A percentile compares a stretch with the other conserved stretches of the same genome.
Conservation (phyloP, 2,888 invertebrate species). For the Zele albiditarsus region DNA sequence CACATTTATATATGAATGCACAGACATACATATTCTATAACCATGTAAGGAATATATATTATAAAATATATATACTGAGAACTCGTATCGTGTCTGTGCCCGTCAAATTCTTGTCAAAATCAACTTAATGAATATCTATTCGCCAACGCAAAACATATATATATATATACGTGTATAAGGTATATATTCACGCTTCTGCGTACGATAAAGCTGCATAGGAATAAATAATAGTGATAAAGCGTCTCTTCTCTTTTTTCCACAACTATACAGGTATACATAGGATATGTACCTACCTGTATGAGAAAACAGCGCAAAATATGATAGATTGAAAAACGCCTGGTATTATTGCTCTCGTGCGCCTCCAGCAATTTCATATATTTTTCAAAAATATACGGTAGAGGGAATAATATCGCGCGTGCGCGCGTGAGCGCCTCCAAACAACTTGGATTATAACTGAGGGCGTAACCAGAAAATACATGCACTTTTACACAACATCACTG, state of each 20-base stretch:
- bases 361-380: slow-evolving; percentile 34
- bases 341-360: slow-evolving; percentile 36
- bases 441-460: slow-evolving; percentile 36
- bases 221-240: slow-evolving; percentile 41
- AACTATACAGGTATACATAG: neutral
- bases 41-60: neutral
- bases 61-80: slow-evolving; percentile 5
- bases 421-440: neutral
- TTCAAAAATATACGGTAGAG: slow-evolving; percentile 26
- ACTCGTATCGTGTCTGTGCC: slow-evolving; percentile 5
- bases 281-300: neutral
- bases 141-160: neutral
- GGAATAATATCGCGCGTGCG: slow-evolving; percentile 17
- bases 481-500: neutral
- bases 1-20: slow-evolving; percentile 13
- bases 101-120: slow-evolving; percentile 45
- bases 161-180: neutral
- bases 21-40: neutral
- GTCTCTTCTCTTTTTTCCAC: slow-evolving; percentile 2
- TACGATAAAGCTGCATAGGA: slow-evolving; percentile 19
- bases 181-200: slow-evolving; percentile 8
- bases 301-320: slow-evolving; percentile 32
- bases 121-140: slow-evolving; percentile 37
- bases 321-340: slow-evolving; percentile 21
- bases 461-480: slow-evolving; percentile 32